Evolutionary conservation across 2,797 vertebrate genomes (phyloP).

Genomic region (Corythornis leucogaster): DNA sequence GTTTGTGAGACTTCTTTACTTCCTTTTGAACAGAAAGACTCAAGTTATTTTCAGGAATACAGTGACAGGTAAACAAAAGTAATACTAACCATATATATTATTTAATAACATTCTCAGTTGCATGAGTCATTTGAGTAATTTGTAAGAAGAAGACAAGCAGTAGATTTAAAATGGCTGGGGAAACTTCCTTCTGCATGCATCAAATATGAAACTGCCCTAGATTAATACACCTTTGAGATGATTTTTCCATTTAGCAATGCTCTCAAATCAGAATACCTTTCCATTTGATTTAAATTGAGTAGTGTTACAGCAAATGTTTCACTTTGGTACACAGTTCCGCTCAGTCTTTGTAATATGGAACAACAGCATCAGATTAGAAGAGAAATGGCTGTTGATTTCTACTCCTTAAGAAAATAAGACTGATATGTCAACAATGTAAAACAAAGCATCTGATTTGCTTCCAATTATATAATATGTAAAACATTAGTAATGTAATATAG

Average conservation of each 20-base stretch:
- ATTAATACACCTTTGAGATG: conserved; percentile 60
- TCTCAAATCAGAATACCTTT: conserved; percentile 71
- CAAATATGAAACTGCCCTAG: conserved; percentile 45
- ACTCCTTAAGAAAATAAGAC: conserved; percentile 69
- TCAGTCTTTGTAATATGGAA: conserved; percentile 66
- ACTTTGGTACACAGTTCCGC: conserved; percentile 58
- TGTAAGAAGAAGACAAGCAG: conserved; percentile 45
- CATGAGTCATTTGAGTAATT: conserved; percentile 57
- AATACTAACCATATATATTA: conserved; percentile 56
- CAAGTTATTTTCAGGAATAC: conserved; percentile 49
- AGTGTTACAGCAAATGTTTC: conserved; percentile 66
- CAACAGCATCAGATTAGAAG: conserved; percentile 57
- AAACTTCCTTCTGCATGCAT: conserved; percentile 61
- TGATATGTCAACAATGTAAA: conserved; percentile 72
- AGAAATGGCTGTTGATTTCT: conserved; percentile 62
- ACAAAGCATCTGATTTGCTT: conserved; percentile 71
- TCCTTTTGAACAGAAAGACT: conserved; percentile 15
- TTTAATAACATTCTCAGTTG: conserved; percentile 52
- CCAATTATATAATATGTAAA: conserved; percentile 41
- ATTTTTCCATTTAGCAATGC: conserved; percentile 65
- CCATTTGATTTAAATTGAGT: conserved; percentile 51
- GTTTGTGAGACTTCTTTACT: conserved; percentile 23
- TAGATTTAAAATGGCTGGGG: conserved; percentile 58
- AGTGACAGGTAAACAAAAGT: not conserved
- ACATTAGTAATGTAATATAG: conserved; percentile 11